Evolutionary conservation across 2,113 vertebrate genomes (phyloP), one percentile per base, ranked within the genome.

Genomic region (Corythoichthys intestinalis): DNA sequence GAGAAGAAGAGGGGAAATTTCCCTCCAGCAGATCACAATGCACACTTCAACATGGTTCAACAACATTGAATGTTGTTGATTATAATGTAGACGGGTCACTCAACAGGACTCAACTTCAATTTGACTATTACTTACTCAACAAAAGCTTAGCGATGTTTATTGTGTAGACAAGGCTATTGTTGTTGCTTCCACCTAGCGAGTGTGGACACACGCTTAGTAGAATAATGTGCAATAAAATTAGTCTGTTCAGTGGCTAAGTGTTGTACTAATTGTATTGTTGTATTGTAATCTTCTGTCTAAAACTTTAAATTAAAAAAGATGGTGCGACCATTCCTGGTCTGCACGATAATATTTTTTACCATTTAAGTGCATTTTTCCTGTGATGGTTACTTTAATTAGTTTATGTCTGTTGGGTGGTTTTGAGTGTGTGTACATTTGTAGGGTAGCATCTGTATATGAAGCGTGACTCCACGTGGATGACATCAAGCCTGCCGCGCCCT

Each of bases 391-490:
- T 74, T 38, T 78, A 46, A 73, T 86, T 74, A 77, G 71, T 79
- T 81, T 71, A 4, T 70, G 65, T 78, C 66, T 79, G 73, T 63
- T 83, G 66, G 54, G 70, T 72, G 70, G 52, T 72, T 14, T 54
- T 69, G 65, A 11, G 44, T 69, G 67, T 20, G 61, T 58, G 56
- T 63, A 61, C 57, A 15, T 52, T 69, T 20, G 66, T 61, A 1
- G 69, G 78, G 75, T 69, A 78, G 77, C 83, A 83, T 87, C 77
- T 86, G 88, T 83, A 75, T 69, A 67, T 60, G 50, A 74, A 60
- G 75, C 28, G 64, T 58, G 49, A 44, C 64, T 52, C 49, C 64
- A 57, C 73, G 73, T 39, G 78, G 70, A 70, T 49, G 63, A 34
- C 82, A 74, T 78, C 69, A 62, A 76, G 74, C 71, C 72, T 49